Conservation (phyloP, 1,140 invertebrate genomes). For the Orchestia grillus region DNA sequence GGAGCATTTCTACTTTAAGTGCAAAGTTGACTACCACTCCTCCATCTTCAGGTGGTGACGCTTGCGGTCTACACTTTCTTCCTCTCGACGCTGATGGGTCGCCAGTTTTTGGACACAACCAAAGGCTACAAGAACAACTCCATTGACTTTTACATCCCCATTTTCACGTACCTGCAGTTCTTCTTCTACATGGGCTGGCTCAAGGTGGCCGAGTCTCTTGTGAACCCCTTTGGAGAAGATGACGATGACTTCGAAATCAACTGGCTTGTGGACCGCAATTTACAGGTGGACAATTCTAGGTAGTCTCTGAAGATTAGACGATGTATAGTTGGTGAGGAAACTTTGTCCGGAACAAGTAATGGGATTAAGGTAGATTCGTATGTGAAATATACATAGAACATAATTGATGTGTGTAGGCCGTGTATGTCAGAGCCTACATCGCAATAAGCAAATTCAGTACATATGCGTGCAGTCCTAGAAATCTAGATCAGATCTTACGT, state of each 20-base stretch:
- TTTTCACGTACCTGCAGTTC: conserved; percentile 85
- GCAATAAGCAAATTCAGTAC: too few relatives aligned
- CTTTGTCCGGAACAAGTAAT: not conserved
- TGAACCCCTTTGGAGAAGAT: conserved; percentile 92
- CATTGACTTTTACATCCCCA: conserved; percentile 83
- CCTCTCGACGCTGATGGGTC: conserved; percentile 74
- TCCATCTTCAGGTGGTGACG: conserved; percentile 73
- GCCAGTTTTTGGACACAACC: conserved; percentile 74
- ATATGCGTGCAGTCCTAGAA: too few relatives aligned
- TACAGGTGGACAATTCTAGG: not conserved
- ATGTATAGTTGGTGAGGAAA: not conserved
- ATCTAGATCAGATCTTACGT: too few relatives aligned
- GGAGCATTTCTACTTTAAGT: too few relatives aligned
- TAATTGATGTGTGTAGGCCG: too few relatives aligned
- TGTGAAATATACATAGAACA: not conserved
- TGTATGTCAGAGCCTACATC: too few relatives aligned
- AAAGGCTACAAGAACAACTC: conserved; percentile 76
- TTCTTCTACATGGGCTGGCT: conserved; percentile 92
- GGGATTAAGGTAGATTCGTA: not conserved
- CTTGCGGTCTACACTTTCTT: conserved; percentile 76
- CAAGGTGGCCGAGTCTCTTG: conserved; percentile 88
- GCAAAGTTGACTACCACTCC: too few relatives aligned
- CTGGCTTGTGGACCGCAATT: conserved; percentile 88
- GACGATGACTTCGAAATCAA: conserved; percentile 89
- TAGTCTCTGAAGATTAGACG: not conserved